Conservation (phyloP, 2,797 vertebrate genomes). For the Thripadectes ignobilis region DNA sequence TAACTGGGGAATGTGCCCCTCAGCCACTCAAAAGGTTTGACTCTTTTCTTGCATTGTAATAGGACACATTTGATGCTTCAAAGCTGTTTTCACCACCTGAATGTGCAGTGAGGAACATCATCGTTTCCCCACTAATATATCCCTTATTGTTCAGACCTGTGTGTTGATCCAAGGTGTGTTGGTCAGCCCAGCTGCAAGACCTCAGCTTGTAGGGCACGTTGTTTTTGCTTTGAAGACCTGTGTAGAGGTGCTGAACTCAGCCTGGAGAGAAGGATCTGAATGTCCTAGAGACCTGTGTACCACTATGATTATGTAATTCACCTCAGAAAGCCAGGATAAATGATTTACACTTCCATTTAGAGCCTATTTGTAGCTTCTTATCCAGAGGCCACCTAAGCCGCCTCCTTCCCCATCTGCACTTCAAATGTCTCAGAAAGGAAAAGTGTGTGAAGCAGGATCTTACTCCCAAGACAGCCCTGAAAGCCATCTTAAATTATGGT, state of each 20-base stretch:
- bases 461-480: constrained; percentile 14
- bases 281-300: neutral
- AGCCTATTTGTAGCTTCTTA: constrained; percentile 4
- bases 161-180: neutral
- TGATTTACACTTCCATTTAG: constrained; percentile 25
- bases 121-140: neutral
- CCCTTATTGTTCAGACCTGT: neutral
- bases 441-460: constrained; percentile 38
- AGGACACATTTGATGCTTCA: neutral
- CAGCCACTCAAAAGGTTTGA: neutral
- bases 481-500: constrained; percentile 19
- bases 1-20: neutral
- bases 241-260: neutral
- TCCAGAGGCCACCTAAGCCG: constrained; percentile 17
- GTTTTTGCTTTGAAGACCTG: neutral
- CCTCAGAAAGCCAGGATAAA: constrained; percentile 7
- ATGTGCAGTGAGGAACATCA: neutral
- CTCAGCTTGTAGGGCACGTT: neutral
- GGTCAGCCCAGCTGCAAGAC: neutral
- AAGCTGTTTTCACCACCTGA: neutral
- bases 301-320: neutral
- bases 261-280: neutral
- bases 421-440: constrained; percentile 2
- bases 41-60: neutral
- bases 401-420: constrained; percentile 47